These are phyloP conservation scores for Cryptocephalus primarius DNA, from an alignment of 2,888 invertebrate genomes.

Conservation along the genomic window DNA sequence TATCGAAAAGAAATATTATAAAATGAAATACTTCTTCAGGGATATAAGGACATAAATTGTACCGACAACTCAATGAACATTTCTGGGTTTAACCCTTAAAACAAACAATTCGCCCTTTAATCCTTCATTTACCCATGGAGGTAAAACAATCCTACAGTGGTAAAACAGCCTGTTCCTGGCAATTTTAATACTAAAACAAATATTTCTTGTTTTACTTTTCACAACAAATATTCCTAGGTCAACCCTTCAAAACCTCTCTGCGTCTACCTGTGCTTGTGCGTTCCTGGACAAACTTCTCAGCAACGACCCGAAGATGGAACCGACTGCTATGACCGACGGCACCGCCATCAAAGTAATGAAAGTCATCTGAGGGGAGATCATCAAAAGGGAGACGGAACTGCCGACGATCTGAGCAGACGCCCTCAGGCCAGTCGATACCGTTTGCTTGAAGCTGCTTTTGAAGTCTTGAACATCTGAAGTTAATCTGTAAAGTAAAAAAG, in stretches of 20 bases:
- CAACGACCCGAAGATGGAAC: constrained; percentile 69
- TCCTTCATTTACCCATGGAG: too few species aligned
- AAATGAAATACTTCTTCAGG: too few species aligned
- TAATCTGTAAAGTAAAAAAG: constrained; percentile 44
- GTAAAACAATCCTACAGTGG: too few species aligned
- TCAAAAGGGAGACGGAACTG: constrained; percentile 64
- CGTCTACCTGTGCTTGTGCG: constrained; percentile 68
- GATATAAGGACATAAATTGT: too few species aligned
- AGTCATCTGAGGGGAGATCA: constrained; percentile 87
- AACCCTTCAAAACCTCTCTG: too few species aligned
- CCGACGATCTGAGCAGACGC: constrained; percentile 78
- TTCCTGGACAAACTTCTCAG: constrained; percentile 65
- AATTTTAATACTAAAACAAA: too few species aligned
- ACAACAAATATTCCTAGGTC: too few species aligned
- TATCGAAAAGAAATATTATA: constrained; percentile 29
- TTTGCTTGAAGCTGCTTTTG: constrained; percentile 91
- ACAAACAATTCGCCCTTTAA: too few species aligned
- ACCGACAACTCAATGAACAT: too few species aligned
- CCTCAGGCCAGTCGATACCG: constrained; percentile 83
- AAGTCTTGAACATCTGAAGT: constrained; percentile 95
- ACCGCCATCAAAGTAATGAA: constrained; percentile 72
- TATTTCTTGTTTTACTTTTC: too few species aligned
- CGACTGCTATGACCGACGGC: constrained; percentile 75
- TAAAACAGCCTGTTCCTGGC: too few species aligned
- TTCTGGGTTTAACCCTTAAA: too few species aligned